Base-by-base conservation (phyloP, 2,888 invertebrate species). In the Caradrina clavipalpis region DNA sequence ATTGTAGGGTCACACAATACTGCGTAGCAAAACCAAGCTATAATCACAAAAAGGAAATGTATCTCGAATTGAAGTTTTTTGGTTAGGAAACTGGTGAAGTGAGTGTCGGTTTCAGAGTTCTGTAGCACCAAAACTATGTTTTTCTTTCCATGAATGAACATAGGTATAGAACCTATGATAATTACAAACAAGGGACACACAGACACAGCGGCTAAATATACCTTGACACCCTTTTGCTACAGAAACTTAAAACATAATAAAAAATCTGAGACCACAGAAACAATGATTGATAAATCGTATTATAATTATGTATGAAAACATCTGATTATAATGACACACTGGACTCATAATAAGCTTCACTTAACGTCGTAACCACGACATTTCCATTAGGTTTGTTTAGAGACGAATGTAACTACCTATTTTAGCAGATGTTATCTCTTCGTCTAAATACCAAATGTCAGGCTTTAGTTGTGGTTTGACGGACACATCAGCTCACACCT, bases 321-420 rank as follows among this genome's bases (percentile, higher is more conserved):
- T n/a, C 15, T 71, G 13, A 71, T 56, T 19, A 62, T 47, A 63
- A 49, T 49, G n/a, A 47, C 21, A 49, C 39, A 50, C 53, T 55
- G 59, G 51, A 59, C 15, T 54, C 11, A 64, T 45, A 50, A 7
- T 57, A 35, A 55, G 35, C 22, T 58, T 22, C 60, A 56, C 17
- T 47, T 19, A 22, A 50, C 42, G 57, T 58, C 51, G 53, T 67
- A 57, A 49, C 42, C 42, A 54, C 45, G 68, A 75, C 62, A 74
- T 74, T 75, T 63, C 56, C 50, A 59, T 63, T 26, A 17, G 19
- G 19, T 47, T 21, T 54, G 54, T 67, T 45, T 50, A 35, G 67
- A 57, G 22, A 49, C 17, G 59, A 39, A 68, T 54, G 19, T 55
- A 53, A 51, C 35, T 51, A 21, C 45, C 22, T 35, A n/a, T 50